phyloP scores from a whole-genome alignment of 2,888 invertebrate genomes.

The Drosophila anceps region DNA sequence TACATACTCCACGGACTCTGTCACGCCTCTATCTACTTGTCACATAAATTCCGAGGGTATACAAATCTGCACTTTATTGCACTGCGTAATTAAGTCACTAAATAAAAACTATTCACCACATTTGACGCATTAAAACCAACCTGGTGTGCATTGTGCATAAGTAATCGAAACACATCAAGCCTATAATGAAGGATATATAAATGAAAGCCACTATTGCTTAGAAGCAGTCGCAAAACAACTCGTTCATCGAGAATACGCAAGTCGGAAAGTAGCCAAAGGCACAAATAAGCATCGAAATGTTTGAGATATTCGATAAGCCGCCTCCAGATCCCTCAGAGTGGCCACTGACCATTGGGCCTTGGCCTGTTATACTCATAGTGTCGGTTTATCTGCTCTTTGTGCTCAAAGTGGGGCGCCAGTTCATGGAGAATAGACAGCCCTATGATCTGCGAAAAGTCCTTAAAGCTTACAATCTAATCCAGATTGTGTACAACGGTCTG shows the following conservation, averaged over 20 bases:
- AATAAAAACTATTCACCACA: not conserved
- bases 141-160: not conserved
- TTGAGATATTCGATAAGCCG: slow-evolving; percentile 39
- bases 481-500: slow-evolving; percentile 27
- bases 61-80: not conserved
- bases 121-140: not conserved
- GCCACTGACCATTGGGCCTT: slow-evolving; percentile 26
- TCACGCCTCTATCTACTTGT: not conserved
- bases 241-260: not conserved
- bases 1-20: not conserved
- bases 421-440: slow-evolving; percentile 20
- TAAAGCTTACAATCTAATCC: slow-evolving; percentile 24
- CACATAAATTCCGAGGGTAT: not conserved
- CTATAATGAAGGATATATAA: slow-evolving; percentile 1
- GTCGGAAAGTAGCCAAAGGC: not conserved
- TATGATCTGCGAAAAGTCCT: slow-evolving; percentile 10
- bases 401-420: slow-evolving; percentile 22
- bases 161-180: not conserved
- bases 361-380: slow-evolving; percentile 8
- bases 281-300: slow-evolving; percentile 27
- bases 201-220: not conserved
- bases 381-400: slow-evolving; percentile 21
- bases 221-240: slow-evolving; percentile 13
- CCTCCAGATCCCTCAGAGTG: slow-evolving; percentile 41
- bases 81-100: not conserved